Evolutionary conservation across 2,888 invertebrate genomes (phyloP).

Genomic region (Tholera decimalis): DNA sequence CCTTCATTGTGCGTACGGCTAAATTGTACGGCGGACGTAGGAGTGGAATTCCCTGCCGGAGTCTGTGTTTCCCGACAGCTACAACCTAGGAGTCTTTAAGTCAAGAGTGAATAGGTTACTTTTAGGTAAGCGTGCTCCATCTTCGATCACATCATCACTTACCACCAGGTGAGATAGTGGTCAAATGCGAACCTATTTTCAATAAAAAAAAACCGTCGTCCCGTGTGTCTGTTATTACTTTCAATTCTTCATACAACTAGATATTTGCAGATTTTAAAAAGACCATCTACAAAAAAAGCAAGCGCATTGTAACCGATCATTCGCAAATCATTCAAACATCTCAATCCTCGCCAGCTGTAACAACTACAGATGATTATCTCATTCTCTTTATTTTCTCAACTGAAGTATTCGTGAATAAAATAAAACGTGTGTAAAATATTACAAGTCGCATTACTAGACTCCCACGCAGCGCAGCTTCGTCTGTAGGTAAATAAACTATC

Average conservation of each 20-base stretch:
- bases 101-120: no score
- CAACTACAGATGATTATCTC: slow-evolving; percentile 39
- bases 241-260: background rate
- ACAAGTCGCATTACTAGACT: slow-evolving; percentile 25
- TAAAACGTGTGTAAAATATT: slow-evolving; percentile 35
- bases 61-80: no score
- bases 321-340: slow-evolving; percentile 13
- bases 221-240: no score
- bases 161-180: no score
- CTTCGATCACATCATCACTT: no score
- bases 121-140: no score
- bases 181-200: no score
- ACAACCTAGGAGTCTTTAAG: no score
- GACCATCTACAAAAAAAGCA: slow-evolving; percentile 2
- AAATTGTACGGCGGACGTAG: no score
- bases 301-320: background rate
- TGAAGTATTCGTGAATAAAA: slow-evolving; percentile 41
- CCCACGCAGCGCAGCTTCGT: slow-evolving; percentile 38
- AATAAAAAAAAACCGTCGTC: no score
- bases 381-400: slow-evolving; percentile 32
- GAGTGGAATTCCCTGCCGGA: no score
- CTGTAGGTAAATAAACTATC: slow-evolving; percentile 48
- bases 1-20: no score
- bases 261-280: background rate
- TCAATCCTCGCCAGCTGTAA: slow-evolving; percentile 19